Evolutionary conservation across 2,797 vertebrate species (phyloP).

Genomic region (Spondyliosoma cantharus): DNA sequence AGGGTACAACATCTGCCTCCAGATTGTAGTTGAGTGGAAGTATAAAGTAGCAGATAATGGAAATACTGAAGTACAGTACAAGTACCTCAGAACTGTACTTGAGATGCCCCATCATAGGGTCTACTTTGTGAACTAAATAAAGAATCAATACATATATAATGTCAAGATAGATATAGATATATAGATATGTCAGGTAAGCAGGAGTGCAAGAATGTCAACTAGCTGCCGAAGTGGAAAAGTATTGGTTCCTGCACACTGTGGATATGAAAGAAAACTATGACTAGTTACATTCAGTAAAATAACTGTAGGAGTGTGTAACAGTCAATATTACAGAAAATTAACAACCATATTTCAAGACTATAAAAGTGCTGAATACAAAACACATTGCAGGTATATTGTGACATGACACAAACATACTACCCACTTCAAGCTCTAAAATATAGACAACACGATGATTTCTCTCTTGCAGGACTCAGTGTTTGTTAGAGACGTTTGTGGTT

Average conservation of each 20-base stretch:
- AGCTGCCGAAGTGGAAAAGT: background rate
- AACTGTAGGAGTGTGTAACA: background rate
- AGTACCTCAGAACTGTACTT: no score
- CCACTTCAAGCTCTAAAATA: background rate
- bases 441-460: background rate
- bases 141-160: background rate
- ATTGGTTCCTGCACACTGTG: background rate
- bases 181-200: background rate
- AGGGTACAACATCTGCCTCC: no score
- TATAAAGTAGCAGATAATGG: no score
- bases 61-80: no score
- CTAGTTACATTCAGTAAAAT: background rate
- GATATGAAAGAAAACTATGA: background rate
- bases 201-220: background rate
- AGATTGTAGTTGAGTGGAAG: no score
- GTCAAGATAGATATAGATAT: no score
- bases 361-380: background rate
- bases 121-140: background rate
- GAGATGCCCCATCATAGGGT: background rate
- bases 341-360: background rate
- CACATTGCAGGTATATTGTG: background rate
- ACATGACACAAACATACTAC: background rate
- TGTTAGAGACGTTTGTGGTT: constrained; percentile 3
- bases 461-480: background rate
- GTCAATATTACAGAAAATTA: background rate